phyloP scores from a whole-genome alignment of 2,888 invertebrate genomes.

The Cremastinae sp. region DNA sequence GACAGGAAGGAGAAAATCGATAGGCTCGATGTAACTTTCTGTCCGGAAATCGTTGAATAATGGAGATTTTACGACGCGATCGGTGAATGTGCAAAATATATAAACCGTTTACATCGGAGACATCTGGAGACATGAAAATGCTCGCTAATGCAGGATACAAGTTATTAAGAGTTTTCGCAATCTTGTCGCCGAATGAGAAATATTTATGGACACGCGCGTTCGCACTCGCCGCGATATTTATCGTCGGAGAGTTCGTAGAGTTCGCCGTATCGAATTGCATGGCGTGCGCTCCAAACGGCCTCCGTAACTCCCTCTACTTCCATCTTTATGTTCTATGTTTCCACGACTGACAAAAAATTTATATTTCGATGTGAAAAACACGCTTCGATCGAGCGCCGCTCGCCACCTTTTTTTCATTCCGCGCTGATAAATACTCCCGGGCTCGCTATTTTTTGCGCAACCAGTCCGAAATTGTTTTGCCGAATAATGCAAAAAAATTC shows the following conservation, averaged over 20 bases:
- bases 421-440: background rate
- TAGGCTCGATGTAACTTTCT: conserved; percentile 5
- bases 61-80: background rate
- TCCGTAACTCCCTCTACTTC: background rate
- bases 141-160: conserved; percentile 24
- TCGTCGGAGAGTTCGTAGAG: conserved; percentile 5
- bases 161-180: conserved; percentile 54
- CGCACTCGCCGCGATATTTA: conserved; percentile 43
- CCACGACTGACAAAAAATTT: background rate
- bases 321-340: background rate
- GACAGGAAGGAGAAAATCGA: conserved; percentile 1
- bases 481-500: too few relatives aligned
- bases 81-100: conserved; percentile 28
- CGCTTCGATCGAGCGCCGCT: background rate
- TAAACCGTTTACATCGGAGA: background rate
- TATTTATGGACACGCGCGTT: conserved; percentile 42
- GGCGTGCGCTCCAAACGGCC: background rate
- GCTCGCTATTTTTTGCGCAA: background rate
- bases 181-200: conserved; percentile 46
- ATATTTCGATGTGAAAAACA: too few relatives aligned
- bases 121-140: conserved; percentile 12
- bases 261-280: conserved; percentile 28
- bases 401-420: background rate
- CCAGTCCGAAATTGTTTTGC: background rate
- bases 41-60: conserved; percentile 15